Base-by-base conservation (phyloP, 2,113 vertebrate species). In the Sturnira hondurensis region DNA sequence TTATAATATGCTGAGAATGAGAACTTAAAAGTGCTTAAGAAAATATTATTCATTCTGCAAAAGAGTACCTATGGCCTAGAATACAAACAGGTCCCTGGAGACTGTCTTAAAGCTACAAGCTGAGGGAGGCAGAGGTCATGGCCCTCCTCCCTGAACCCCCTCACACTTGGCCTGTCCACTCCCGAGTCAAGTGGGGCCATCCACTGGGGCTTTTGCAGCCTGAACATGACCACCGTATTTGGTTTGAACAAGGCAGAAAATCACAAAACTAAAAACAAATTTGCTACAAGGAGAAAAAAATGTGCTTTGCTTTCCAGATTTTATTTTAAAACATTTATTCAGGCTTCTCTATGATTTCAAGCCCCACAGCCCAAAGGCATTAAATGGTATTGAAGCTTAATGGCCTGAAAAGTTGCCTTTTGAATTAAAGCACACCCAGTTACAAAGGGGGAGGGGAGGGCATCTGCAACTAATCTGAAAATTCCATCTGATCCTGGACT, bases 41-140 rank as follows among this genome's bases (percentile, higher is more conserved):
- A 97, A 97, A 98, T 95, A 97, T 96, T 97, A 97, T 97, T 98
- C 96, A 97, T 96, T 96, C 96, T 94, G 94, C 86, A 95, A 95
- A 97, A 94, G 94, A 96, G 83, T 95, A 92, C 54, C 95, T 92
- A 63, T 31, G 67, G 89, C 86, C 76, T 77, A 89, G 89, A 97
- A 97, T 41, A 52, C 86, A 97, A 96, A 96, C 89, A 77, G 91
- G 96, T 82, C 96, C 43, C 85, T 87, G 85, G 97, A 93, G 96
- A 97, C 86, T 92, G 84, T 88, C 89, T 90, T 80, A 82, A 84
- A 95, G 94, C 20, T 77, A 74, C 8, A 54, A 88, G 91, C 91
- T 56, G 94, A 54, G 94, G 84, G 93, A 94, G 76, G 43, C 73
- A 50, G 80, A 70, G 78, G 91, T 91, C 85, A 96, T 3, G 80